Evolutionary conservation across 2,113 vertebrate genomes (phyloP), one percentile per base, ranked within the genome.

Genomic region (Corythaeola cristata): DNA sequence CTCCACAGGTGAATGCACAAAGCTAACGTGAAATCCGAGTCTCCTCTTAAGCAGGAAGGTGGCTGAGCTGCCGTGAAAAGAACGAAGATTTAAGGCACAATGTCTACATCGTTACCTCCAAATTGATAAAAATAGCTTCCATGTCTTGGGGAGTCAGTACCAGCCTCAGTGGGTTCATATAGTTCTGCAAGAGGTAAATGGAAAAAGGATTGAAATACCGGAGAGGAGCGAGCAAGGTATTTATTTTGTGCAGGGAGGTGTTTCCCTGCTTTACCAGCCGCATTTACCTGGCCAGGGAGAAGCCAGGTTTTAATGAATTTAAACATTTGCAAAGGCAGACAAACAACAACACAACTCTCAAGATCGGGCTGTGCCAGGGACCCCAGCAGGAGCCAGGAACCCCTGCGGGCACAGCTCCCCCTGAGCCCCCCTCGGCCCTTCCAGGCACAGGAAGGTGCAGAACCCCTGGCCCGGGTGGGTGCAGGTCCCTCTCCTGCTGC

Each of bases 81-180:
- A 77, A 24, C 41, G 27, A 60, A 63, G 83, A 59, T 49, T 90
- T 41, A 39, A 89, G 58, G 28, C 55, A 26, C 44, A 8, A 11
- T 0, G 33, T 35, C 76, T 81, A 30, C 0, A 2, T 5, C 3
- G 8, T 94, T 95, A 99, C 99, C 99, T 99, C 99, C 67, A 99
- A 97, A 94, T 99, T 99, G 96, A 99, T 99, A 94, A 99, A 99
- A 96, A 99, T 98, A 12, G 99, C 98, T 44, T 98, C 98, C 99
- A 99, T 99, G 73, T 99, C 99, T 5, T 98, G 98, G 1, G 98
- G 98, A 88, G 97, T 98, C 95, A 99, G 98, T 21, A 99, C 98
- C 93, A 98, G 98, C 97, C 98, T 98, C 97, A 99, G 84, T 5
- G 99, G 99, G 72, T 98, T 98, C 99, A 99, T 99, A 49, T 99